phyloP scores from a whole-genome alignment of 1,140 invertebrate genomes.

The Drosophila arizonae region DNA sequence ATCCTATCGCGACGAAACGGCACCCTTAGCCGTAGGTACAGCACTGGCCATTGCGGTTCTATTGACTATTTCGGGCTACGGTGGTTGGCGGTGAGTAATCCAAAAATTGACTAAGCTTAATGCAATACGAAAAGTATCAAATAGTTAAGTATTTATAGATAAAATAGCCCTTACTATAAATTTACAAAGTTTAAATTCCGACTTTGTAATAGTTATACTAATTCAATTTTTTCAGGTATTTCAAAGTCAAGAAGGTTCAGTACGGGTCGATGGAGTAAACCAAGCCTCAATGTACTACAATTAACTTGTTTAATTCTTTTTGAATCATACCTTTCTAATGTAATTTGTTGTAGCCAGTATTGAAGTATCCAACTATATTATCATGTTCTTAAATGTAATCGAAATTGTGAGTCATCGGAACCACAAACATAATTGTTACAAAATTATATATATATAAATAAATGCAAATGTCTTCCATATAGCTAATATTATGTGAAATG shows the following conservation, averaged over 20 bases:
- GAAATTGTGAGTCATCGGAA: slow-evolving; percentile 28
- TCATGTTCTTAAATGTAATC: slow-evolving; percentile 28
- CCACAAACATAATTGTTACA: slow-evolving; percentile 22
- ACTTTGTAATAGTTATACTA: neutral
- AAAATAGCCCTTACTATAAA: too few species aligned
- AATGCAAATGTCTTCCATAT: slow-evolving; percentile 81
- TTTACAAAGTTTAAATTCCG: too few species aligned
- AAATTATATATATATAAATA: slow-evolving; percentile 57
- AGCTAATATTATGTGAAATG: slow-evolving; percentile 69
- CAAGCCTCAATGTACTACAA: slow-evolving; percentile 36
- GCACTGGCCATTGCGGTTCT: slow-evolving; percentile 91
- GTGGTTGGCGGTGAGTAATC: slow-evolving; percentile 84
- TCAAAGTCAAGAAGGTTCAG: slow-evolving; percentile 94
- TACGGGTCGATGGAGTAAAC: slow-evolving; percentile 95
- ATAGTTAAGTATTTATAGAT: too few species aligned
- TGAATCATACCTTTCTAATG: slow-evolving; percentile 18
- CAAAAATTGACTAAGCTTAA: neutral
- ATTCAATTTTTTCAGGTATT: slow-evolving; percentile 87
- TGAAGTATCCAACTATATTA: slow-evolving; percentile 33
- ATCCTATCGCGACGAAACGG: slow-evolving; percentile 88
- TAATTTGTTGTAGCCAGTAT: slow-evolving; percentile 42
- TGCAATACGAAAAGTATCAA: neutral
- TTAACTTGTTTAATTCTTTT: slow-evolving; percentile 52
- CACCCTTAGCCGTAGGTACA: slow-evolving; percentile 94
- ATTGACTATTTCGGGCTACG: slow-evolving; percentile 91